A percentile compares a stretch with the other conserved stretches of the same genome.
Evolutionary conservation across 2,797 vertebrate species (phyloP).

Genomic region (Helostoma temminkii): DNA sequence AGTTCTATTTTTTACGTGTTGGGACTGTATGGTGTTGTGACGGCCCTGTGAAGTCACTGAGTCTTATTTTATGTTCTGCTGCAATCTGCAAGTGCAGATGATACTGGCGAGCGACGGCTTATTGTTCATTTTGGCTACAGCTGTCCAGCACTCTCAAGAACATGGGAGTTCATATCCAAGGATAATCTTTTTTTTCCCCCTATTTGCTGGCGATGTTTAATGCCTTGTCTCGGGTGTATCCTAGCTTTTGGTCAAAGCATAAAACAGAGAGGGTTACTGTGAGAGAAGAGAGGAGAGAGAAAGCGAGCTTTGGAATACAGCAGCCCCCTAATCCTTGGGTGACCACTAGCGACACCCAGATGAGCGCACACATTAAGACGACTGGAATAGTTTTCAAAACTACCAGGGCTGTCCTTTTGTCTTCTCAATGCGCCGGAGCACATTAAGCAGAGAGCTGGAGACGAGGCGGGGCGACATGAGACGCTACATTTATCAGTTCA

Average conservation of each 20-base stretch:
- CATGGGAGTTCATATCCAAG: constrained; percentile 81
- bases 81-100: constrained; percentile 79
- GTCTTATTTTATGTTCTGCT: constrained; percentile 60
- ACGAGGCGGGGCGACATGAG: constrained; percentile 74
- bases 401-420: constrained; percentile 68
- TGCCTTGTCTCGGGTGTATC: constrained; percentile 79
- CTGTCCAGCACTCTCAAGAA: constrained; percentile 78
- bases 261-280: constrained; percentile 52
- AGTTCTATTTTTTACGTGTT: constrained; percentile 61
- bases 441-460: constrained; percentile 69
- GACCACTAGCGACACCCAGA: constrained; percentile 73
- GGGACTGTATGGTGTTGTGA: constrained; percentile 28
- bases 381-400: constrained; percentile 73
- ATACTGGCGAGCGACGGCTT: constrained; percentile 58
- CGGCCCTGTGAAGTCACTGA: constrained; percentile 64
- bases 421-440: constrained; percentile 60
- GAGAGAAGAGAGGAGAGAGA: constrained; percentile 66
- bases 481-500: constrained; percentile 84
- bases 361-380: constrained; percentile 70
- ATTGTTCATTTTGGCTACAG: constrained; percentile 77
- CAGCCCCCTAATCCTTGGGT: constrained; percentile 80
- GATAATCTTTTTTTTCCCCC: constrained; percentile 81
- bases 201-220: constrained; percentile 73
- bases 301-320: constrained; percentile 56
- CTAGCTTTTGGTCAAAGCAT: constrained; percentile 81